These are phyloP conservation scores for Chironomus tepperi DNA, from an alignment of 1,140 invertebrate genomes.

Conservation along the genomic window DNA sequence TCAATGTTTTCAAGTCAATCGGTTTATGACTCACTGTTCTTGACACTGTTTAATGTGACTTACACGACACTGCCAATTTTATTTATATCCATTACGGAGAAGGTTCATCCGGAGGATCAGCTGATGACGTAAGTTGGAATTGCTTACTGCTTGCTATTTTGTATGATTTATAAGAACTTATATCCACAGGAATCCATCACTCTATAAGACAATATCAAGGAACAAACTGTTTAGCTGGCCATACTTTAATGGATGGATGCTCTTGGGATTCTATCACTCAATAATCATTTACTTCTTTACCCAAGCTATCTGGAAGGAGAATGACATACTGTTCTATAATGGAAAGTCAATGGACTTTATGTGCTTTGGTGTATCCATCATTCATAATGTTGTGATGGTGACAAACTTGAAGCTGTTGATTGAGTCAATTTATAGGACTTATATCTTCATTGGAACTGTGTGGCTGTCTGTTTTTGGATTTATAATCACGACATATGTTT, in stretches of 20 bases:
- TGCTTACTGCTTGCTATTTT: no score
- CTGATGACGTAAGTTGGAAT: slow-evolving; percentile 52
- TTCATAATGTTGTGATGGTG: slow-evolving; percentile 43
- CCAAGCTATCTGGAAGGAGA: slow-evolving; percentile 36
- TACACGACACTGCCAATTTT: slow-evolving; percentile 64
- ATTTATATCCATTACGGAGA: slow-evolving; percentile 61
- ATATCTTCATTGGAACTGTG: slow-evolving; percentile 48
- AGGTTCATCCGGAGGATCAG: slow-evolving; percentile 49
- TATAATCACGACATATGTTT: slow-evolving; percentile 46
- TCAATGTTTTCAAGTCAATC: slow-evolving; percentile 53
- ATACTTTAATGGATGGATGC: slow-evolving; percentile 57
- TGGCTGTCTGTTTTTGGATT: slow-evolving; percentile 52
- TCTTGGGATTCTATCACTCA: slow-evolving; percentile 47
- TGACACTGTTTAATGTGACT: slow-evolving; percentile 66
- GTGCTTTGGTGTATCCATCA: slow-evolving; percentile 44
- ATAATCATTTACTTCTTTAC: slow-evolving; percentile 43
- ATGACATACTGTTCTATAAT: slow-evolving; percentile 40
- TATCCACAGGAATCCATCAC: slow-evolving; percentile 52
- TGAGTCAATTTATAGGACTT: slow-evolving; percentile 54
- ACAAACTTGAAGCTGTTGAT: slow-evolving; percentile 52
- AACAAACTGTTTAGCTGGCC: slow-evolving; percentile 57
- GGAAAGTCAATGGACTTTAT: slow-evolving; percentile 41
- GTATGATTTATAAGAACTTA: no score
- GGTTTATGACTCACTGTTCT: slow-evolving; percentile 60
- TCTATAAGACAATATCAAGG: slow-evolving; percentile 56